Base-by-base conservation (phyloP, 2,113 vertebrate species). In the Myotis davidii region DNA sequence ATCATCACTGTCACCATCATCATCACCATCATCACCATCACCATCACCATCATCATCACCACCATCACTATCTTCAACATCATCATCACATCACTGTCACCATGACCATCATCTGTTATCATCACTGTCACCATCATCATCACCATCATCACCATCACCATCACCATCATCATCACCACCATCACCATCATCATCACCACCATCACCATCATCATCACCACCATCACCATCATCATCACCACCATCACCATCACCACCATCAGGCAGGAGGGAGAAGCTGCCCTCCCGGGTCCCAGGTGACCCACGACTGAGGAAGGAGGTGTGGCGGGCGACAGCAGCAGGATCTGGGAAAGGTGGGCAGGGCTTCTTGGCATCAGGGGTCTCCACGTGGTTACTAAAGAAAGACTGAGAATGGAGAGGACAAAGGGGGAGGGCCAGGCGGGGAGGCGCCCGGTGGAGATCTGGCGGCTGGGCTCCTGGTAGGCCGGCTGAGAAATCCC, bases 1-100 rank as follows among this genome's bases (percentile, higher is more conserved):
- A 11, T 2, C 17, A 34, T 1, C 21, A 39, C 0, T 6, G 12
- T 0, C 5, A 50, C 0, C 12, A 37, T 0, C 14, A 17, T 0
- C 52, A 42, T 6, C 39, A 39, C 6, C 39, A 39, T 6, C 39
- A 39, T 9, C 27, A 67, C 4, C 61, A 25, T 5, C 16, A 7
- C 5, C 39, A 39, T 6, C 39, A 39, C 1, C 39, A 39, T 1
- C 39, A 39, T 2, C 34, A 87, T 0, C 16, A 37, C 0, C 16
- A 72, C 1, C 17, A 32, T 0, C 67, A 5, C 6, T 37, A 45
- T 5, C 27, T 59, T 0, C 23, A 70, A 0, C 23, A 86, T 0
- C 52, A 61, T 1, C 25, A 32, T 1, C 25, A 59, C n/a, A n/a
- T n/a, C n/a, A n/a, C n/a, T n/a, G n/a, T n/a, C n/a, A n/a, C n/a